A percentile compares a stretch with the other conserved stretches of the same genome.
These are phyloP conservation scores for Cyaniris semiargus DNA, from an alignment of 2,888 invertebrate genomes.

Conservation along the genomic window DNA sequence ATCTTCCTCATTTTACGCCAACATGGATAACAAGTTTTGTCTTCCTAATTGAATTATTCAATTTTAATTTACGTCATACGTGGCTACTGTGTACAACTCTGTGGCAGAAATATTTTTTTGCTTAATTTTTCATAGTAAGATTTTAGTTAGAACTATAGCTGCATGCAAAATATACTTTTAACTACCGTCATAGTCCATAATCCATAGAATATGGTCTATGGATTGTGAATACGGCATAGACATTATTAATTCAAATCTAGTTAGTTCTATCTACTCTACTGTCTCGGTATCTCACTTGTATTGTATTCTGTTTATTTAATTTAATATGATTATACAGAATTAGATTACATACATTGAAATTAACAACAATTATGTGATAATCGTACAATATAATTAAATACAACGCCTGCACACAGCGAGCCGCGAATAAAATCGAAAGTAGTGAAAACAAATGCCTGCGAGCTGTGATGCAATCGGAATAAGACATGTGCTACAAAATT, in stretches of 20 bases:
- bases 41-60: conserved; percentile 7
- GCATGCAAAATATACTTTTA: too few species aligned
- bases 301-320: neutral
- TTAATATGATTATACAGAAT: neutral
- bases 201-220: neutral
- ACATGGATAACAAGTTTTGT: neutral
- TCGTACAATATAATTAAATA: conserved; percentile 15
- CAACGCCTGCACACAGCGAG: neutral
- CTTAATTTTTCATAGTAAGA: too few species aligned
- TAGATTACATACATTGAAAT: neutral
- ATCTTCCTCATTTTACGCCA: conserved; percentile 10
- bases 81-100: neutral
- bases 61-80: neutral
- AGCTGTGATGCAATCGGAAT: conserved; percentile 21
- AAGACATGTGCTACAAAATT: neutral
- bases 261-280: neutral
- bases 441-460: conserved; percentile 25
- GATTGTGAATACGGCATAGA: neutral
- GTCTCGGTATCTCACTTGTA: neutral
- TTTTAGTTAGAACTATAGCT: too few species aligned
- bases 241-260: neutral
- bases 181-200: too few species aligned
- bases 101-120: too few species aligned
- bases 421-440: conserved; percentile 28
- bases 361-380: conserved; percentile 24